Base-by-base conservation (phyloP, 2,888 invertebrate genomes). In the Calameuta idolon region DNA sequence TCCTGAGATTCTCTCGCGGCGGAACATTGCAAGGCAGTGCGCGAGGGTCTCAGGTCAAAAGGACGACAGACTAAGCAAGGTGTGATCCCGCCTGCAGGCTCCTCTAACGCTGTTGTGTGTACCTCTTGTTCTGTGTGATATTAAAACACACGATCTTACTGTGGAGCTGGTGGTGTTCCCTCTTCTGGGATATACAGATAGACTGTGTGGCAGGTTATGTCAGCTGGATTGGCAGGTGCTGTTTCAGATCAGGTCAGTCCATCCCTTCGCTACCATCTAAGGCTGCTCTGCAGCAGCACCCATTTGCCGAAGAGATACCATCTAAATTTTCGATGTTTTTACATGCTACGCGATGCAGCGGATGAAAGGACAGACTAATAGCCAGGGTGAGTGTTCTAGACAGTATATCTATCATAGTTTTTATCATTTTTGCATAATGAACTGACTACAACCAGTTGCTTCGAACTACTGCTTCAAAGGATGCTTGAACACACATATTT, bases 281-380 rank as follows among this genome's bases (percentile, higher is more conserved):
- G 55, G 37, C 71, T 76, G 77, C 78, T 76, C 73, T 75, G 71
- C 77, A 77, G 77, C 80, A 79, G 79, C 69, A 84, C 83, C 85
- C 79, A 84, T 85, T 83, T 85, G 84, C 82, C 83, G 85, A 84
- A 85, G 83, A 55, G 71, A 80, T 84, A 84, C 85, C 85, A 84
- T 88, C 87, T 86, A 86, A 88, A 87, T 85, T 87, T 71, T 88
- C 89, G 83, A 87, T 89, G 87, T 87, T 90, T 90, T 91, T 91
- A 88, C 91, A 91, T 91, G 90, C 90, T 84, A 91, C 91, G 91
- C 90, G 89, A 91, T 91, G 91, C 91, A 91, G 91, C 91, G 91
- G 91, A 91, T 91, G 91, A 91, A 91, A 89, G 91, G 91, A 89
- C 91, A 91, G 87, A 85, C 90, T 84, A 90, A 90, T 86, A 91